phyloP scores from a whole-genome alignment of 2,888 invertebrate species.

The Suillia variegata region DNA sequence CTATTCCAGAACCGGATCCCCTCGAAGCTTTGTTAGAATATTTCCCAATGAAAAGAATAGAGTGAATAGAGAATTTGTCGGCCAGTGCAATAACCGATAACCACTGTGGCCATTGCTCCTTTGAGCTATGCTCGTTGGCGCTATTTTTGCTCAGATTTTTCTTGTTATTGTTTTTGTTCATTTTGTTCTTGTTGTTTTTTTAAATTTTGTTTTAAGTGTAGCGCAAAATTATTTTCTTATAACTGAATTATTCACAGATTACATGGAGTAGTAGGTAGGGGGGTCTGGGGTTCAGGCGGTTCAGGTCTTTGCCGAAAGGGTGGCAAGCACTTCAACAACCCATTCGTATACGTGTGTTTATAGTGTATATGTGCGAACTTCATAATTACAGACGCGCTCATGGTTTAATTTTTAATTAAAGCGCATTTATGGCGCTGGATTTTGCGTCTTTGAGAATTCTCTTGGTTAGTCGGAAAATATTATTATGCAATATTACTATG shows the following conservation, averaged over 20 bases:
- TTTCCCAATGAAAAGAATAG: no score
- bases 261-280: constrained; percentile 26
- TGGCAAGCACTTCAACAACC: not conserved
- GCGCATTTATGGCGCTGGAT: constrained; percentile 33
- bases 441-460: not conserved
- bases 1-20: no score
- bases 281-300: not conserved
- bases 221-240: constrained; percentile 51
- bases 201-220: constrained; percentile 17
- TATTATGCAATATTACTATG: no score
- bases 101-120: no score
- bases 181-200: constrained; percentile 12
- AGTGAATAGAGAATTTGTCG: no score
- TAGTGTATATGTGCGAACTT: constrained; percentile 37
- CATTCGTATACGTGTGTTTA: not conserved
- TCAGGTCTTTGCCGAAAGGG: no score
- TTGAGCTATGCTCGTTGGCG: no score
- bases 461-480: not conserved
- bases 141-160: constrained; percentile 39
- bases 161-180: constrained; percentile 36
- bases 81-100: no score
- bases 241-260: constrained; percentile 57
- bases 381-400: constrained; percentile 41
- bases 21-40: no score
- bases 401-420: constrained; percentile 46